These are phyloP conservation scores for Aix galericulata DNA, from an alignment of 2,113 vertebrate genomes.

Conservation along the genomic window DNA sequence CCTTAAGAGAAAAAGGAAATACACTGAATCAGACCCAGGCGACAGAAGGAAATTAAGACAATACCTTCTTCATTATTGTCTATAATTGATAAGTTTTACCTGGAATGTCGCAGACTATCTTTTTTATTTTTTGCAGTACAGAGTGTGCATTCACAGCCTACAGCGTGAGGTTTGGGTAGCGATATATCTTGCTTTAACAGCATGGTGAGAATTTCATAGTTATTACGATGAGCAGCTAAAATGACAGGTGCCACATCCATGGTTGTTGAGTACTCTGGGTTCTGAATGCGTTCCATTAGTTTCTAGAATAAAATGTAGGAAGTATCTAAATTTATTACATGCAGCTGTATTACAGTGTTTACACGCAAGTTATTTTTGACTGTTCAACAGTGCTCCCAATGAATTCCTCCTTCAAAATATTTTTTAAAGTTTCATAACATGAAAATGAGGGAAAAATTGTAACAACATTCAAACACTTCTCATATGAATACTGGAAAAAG, in stretches of 20 bases:
- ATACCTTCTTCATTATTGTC: neutral
- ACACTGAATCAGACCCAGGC: neutral
- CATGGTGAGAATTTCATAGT: conserved; percentile 99
- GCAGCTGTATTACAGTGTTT: neutral
- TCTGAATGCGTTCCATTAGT: conserved; percentile 98
- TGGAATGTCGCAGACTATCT: conserved; percentile 96
- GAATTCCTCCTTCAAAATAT: neutral
- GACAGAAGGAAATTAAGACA: neutral
- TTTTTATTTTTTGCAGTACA: conserved; percentile 99
- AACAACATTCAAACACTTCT: neutral
- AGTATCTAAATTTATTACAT: conserved; percentile 39
- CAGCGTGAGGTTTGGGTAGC: conserved; percentile 94
- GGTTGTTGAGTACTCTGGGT: conserved; percentile 97
- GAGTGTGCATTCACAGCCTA: conserved; percentile 96
- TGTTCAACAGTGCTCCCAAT: neutral
- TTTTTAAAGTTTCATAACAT: neutral
- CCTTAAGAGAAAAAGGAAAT: neutral
- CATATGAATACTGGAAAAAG: neutral
- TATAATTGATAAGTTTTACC: conserved; percentile 71
- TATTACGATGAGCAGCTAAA: conserved; percentile 97
- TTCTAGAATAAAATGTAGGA: conserved; percentile 81
- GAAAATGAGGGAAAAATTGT: neutral
- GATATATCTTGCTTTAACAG: conserved; percentile 97
- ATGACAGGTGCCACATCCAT: conserved; percentile 99
- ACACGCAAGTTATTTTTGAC: neutral